Base-by-base conservation (phyloP, 2,797 vertebrate genomes). In the Sandelia bainsii region DNA sequence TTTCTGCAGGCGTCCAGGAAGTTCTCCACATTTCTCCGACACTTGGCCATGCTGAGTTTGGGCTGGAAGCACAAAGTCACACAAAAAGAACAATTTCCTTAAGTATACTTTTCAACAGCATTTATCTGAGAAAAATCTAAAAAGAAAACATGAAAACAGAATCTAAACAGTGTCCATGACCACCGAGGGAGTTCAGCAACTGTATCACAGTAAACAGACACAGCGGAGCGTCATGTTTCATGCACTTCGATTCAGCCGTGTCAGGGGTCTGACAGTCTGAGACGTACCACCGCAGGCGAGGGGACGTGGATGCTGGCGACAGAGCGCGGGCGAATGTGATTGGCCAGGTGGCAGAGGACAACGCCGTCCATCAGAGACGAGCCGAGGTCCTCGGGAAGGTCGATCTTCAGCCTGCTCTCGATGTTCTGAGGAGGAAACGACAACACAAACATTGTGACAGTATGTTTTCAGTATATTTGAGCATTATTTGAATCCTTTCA, bases 41-140 rank as follows among this genome's bases (percentile, higher is more conserved):
- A 98, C 88, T 98, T 99, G 79, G 97, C 97, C 97, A 99, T 99
- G 89, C 97, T 98, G 85, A 99, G 96, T 92, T 96, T 98, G 81
- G 97, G 97, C 97, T 99, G 92, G 8, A 82, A 68, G 25, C 14
- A 77, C 20, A 77, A 60, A 81, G 34, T 27, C 22, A 37, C 27
- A 73, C 22, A 51, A 16, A 40, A 22, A 0, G 23, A 4, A 32
- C 14, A 5, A 7, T 39, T 10, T 20, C 7, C 13, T 32, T 16
- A 14, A 65, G 6, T 4, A 9, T 10, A 1, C 13, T 16, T n/a
- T 8, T 45, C 44, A 42, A 13, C 4, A 8, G 34, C 8, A 2
- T 37, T 37, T n/a, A 32, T 25, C 25, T 8, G 29, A 39, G 10
- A 39, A 39, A 39, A 11, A 37, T 10, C 34, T 37, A 11, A 37